Evolutionary conservation across 1,140 invertebrate species (phyloP), one percentile per base, ranked within the genome.

Genomic region (Drosophila bipectinata): DNA sequence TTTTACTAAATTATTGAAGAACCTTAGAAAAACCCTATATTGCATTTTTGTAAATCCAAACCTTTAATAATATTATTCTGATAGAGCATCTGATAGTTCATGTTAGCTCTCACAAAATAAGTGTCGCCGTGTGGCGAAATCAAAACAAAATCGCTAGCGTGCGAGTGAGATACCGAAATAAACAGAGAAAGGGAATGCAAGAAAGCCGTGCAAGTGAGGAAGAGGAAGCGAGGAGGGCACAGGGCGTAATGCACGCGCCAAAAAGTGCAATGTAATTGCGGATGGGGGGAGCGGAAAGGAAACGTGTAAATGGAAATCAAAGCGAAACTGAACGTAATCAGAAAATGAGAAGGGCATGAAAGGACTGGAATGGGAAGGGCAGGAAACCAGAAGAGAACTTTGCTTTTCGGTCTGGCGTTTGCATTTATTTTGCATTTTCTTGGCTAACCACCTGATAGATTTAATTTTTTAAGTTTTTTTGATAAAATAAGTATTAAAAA

Each of bases 131-230:
- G 53, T 74, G 74, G 58, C 56, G 47, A 71, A 68, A 72, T 73
- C 78, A 81, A 77, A 81, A 81, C 68, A 81, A 77, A 81, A 55
- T 59, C 71, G 39, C 57, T 54, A 56, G 41, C 39, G 39, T 69
- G 54, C 32, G 24, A 52, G 10, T 9, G 68, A 52, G 34, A 12
- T 18, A 34, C n/a, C 12, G 63, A 48, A 10, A 30, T 15, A 52
- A 10, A 24, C 9, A 44, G 32, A 52, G 21, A 45, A 53, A 26
- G 26, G 30, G 58, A 45, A 37, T 1, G 52, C n/a, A 4, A 61
- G 45, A 12, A n/a, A 24, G 12, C 21, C 2, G 24, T 12, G 15
- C 9, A 10, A 12, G 14, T 7, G n/a, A 24, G 21, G n/a, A 15
- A 7, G 37, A 10, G 0, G 58, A 49, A 32, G 4, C 34, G 52